Evolutionary conservation across 2,113 vertebrate species (phyloP).

Genomic region (Eleginops maclovinus): DNA sequence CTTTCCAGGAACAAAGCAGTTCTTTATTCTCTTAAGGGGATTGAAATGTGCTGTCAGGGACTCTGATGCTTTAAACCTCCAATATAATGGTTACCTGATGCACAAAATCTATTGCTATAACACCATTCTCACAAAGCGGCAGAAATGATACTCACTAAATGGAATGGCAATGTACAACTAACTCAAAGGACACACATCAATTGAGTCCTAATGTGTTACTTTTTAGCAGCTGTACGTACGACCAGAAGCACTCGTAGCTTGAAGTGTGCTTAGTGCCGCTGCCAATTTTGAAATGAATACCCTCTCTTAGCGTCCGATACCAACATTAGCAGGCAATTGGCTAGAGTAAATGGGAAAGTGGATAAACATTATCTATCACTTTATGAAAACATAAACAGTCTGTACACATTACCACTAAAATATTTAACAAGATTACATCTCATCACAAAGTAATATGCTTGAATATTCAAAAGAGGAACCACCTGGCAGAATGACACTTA

Average conservation of each 20-base stretch:
- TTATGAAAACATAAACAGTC: conserved; percentile 74
- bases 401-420: conserved; percentile 51
- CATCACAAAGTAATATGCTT: conserved; percentile 27
- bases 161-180: conserved; percentile 34
- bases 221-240: conserved; percentile 75
- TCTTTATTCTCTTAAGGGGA: conserved; percentile 61
- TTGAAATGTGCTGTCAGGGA: conserved; percentile 52
- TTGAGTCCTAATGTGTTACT: conserved; percentile 58
- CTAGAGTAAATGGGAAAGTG: conserved; percentile 62
- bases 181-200: conserved; percentile 66
- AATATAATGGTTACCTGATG: conserved; percentile 62
- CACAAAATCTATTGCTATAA: conserved; percentile 45
- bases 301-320: conserved; percentile 65
- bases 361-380: conserved; percentile 70
- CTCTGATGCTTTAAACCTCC: conserved; percentile 51
- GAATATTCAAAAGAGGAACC: conserved; percentile 36
- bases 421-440: conserved; percentile 42
- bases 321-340: conserved; percentile 67
- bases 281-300: conserved; percentile 79
- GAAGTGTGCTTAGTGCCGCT: conserved; percentile 69
- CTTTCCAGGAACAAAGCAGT: conserved; percentile 53
- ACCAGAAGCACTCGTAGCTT: conserved; percentile 68
- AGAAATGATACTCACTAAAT: conserved; percentile 48
- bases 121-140: conserved; percentile 50
- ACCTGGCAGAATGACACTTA: background rate